These are phyloP conservation scores for Lepus timidus DNA, from an alignment of 2,113 vertebrate species.

Conservation along the genomic window DNA sequence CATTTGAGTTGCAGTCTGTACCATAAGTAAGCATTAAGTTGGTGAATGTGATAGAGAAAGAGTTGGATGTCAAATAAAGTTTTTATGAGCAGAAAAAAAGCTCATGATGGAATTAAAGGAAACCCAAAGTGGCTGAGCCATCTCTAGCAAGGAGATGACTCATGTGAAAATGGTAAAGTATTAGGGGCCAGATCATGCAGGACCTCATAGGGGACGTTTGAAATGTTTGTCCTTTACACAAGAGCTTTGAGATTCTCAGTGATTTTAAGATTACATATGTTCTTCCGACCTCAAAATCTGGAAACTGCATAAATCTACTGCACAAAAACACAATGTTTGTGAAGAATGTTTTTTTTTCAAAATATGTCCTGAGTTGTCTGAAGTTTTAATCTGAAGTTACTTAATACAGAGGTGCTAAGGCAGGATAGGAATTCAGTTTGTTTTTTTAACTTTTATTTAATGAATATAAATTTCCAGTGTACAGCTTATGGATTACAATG, in stretches of 20 bases:
- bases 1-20: conserved; percentile 21
- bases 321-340: not conserved
- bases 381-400: conserved; percentile 48
- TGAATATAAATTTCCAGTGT: too few relatives aligned
- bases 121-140: not conserved
- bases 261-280: not conserved
- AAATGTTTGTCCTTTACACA: not conserved
- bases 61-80: not conserved
- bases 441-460: too few relatives aligned
- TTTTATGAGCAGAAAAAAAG: not conserved
- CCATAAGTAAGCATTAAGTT: not conserved
- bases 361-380: not conserved
- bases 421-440: not conserved
- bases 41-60: not conserved
- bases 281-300: not conserved
- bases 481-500: too few relatives aligned
- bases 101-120: not conserved
- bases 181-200: not conserved
- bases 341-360: conserved; percentile 5
- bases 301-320: not conserved
- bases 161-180: not conserved
- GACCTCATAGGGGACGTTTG: rapidly evolving
- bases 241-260: not conserved
- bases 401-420: not conserved
- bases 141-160: too few relatives aligned